Conservation (phyloP, 2,888 invertebrate species). For the Aphrophora alni region DNA sequence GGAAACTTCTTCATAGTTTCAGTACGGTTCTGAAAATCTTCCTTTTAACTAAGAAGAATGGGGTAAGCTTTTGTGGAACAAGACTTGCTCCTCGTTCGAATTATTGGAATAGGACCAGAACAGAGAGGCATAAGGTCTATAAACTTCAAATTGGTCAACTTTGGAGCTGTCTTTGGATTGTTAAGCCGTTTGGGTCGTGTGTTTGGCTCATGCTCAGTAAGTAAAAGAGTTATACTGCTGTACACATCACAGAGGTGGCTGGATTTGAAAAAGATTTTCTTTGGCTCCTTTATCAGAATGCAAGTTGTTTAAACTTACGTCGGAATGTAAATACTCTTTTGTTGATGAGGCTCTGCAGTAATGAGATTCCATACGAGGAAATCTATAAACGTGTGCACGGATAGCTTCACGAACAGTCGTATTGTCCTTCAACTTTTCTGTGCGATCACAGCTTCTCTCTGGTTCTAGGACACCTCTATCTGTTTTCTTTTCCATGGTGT, state of each 20-base stretch:
- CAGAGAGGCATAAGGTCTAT: not conserved
- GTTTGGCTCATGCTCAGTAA: not conserved
- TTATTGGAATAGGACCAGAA: too few relatives aligned
- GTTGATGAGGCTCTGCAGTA: constrained; percentile 24
- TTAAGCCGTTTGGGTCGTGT: constrained; percentile 7
- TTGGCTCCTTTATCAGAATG: not conserved
- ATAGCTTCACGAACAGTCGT: too few relatives aligned
- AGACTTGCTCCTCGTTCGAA: too few relatives aligned
- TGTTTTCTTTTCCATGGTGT: not conserved
- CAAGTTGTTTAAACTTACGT: too few relatives aligned
- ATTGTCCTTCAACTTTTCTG: not conserved
- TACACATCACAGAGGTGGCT: constrained; percentile 17
- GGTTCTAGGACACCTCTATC: constrained; percentile 2
- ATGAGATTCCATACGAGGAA: constrained; percentile 19
- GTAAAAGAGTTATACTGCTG: constrained; percentile 16
- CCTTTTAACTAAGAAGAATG: not conserved
- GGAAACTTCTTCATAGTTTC: too few relatives aligned
- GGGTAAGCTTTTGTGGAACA: not conserved
- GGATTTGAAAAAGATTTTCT: constrained; percentile 16
- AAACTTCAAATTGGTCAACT: not conserved
- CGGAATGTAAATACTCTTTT: constrained; percentile 12
- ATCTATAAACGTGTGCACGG: constrained; percentile 10
- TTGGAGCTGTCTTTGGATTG: not conserved
- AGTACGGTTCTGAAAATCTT: too few relatives aligned
- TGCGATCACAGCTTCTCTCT: constrained; percentile 13